Conservation (phyloP, 2,113 vertebrate genomes). For the Poeciliopsis turrubarensis region DNA sequence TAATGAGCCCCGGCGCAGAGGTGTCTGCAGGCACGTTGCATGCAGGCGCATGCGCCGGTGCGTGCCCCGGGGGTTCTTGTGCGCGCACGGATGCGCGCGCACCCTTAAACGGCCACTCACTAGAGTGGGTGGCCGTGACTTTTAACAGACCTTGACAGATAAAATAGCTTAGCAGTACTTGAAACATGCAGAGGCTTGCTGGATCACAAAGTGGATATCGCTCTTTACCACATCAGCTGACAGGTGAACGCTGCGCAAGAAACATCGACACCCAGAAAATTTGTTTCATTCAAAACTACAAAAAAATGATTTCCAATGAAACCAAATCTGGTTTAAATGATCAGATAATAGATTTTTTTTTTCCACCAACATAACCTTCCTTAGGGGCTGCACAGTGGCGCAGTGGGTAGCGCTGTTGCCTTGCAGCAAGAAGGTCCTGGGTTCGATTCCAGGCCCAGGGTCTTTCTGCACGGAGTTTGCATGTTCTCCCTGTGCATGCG, state of each 20-base stretch:
- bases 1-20: conserved; percentile 55
- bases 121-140: conserved; percentile 34
- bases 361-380: neutral
- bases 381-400: too few species aligned
- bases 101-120: conserved; percentile 5
- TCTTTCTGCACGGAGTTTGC: too few species aligned
- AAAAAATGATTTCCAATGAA: neutral
- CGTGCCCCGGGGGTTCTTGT: neutral
- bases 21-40: conserved; percentile 37
- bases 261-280: neutral
- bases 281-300: neutral
- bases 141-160: conserved; percentile 59
- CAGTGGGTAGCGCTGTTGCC: too few species aligned
- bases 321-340: neutral
- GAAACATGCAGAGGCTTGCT: conserved; percentile 44
- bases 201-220: conserved; percentile 43
- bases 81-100: neutral
- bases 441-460: too few species aligned
- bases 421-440: too few species aligned
- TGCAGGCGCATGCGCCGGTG: neutral
- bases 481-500: too few species aligned
- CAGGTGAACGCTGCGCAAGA: neutral
- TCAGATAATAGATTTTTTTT: neutral
- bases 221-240: conserved; percentile 31
- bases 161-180: conserved; percentile 49